Evolutionary conservation across 2,113 vertebrate genomes (phyloP).

Genomic region (Chionis minor): DNA sequence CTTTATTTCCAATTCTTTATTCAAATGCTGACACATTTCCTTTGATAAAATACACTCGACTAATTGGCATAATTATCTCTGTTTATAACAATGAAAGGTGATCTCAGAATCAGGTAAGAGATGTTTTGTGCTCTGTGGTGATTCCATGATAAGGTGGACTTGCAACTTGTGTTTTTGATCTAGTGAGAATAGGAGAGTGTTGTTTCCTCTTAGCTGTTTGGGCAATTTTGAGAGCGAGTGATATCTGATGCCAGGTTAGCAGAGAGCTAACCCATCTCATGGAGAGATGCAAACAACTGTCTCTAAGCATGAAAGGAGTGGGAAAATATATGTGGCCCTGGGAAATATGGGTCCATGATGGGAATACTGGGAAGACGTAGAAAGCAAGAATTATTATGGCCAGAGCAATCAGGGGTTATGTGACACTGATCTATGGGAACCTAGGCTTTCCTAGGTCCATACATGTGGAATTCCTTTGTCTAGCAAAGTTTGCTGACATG

Average conservation of each 20-base stretch:
- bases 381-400: neutral
- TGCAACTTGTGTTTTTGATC: neutral
- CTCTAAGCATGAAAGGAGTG: neutral
- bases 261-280: neutral
- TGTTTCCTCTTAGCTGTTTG: neutral
- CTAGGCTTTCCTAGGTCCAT: neutral
- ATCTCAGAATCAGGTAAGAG: neutral
- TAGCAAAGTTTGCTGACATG: neutral
- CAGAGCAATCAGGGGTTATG: neutral
- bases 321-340: neutral
- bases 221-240: neutral
- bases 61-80: neutral
- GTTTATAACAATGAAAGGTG: neutral
- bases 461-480: neutral
- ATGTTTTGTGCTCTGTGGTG: neutral
- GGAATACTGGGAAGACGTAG: neutral
- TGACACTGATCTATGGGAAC: neutral
- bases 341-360: neutral
- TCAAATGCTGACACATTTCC: neutral
- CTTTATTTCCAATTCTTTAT: neutral
- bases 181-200: neutral
- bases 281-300: neutral
- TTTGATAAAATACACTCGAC: neutral
- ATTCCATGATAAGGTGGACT: neutral
- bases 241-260: neutral